Percentiles rank a stretch among this genome's conserved stretches.
Conservation (phyloP, 2,113 vertebrate genomes). For the Corapipo altera region DNA sequence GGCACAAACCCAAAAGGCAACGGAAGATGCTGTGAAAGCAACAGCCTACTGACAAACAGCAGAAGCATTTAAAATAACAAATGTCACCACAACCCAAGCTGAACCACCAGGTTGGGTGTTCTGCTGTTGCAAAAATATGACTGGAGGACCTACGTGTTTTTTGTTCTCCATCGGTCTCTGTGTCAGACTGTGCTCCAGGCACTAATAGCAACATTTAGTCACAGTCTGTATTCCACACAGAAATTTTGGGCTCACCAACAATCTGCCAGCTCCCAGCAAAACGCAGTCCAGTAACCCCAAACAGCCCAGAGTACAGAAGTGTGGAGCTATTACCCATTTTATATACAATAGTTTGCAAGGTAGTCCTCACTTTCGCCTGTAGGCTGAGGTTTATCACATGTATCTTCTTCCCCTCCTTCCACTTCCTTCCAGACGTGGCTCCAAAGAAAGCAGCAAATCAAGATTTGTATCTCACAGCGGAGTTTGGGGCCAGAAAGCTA, state of each 20-base stretch:
- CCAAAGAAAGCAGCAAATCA: neutral
- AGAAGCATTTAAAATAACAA: neutral
- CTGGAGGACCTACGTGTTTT: rapidly evolving
- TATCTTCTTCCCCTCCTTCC: neutral
- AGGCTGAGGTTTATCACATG: neutral
- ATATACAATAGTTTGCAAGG: rapidly evolving
- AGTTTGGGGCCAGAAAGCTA: neutral
- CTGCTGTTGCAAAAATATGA: neutral
- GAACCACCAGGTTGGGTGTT: neutral
- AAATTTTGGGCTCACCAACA: neutral
- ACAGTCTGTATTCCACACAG: neutral
- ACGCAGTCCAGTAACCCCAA: neutral
- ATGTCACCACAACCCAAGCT: neutral
- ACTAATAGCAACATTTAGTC: neutral
- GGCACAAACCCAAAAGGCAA: neutral
- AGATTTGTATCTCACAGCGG: neutral
- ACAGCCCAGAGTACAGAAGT: neutral
- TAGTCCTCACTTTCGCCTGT: neutral
- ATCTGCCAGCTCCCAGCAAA: neutral
- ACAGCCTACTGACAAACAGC: neutral
- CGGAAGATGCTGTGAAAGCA: neutral
- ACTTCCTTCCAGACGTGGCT: neutral
- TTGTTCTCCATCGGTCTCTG: neutral
- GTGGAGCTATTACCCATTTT: neutral
- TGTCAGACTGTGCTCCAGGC: neutral